Evolutionary conservation across 2,113 vertebrate genomes (phyloP), one percentile per base, ranked within the genome.

Genomic region (Maccullochella peelii): DNA sequence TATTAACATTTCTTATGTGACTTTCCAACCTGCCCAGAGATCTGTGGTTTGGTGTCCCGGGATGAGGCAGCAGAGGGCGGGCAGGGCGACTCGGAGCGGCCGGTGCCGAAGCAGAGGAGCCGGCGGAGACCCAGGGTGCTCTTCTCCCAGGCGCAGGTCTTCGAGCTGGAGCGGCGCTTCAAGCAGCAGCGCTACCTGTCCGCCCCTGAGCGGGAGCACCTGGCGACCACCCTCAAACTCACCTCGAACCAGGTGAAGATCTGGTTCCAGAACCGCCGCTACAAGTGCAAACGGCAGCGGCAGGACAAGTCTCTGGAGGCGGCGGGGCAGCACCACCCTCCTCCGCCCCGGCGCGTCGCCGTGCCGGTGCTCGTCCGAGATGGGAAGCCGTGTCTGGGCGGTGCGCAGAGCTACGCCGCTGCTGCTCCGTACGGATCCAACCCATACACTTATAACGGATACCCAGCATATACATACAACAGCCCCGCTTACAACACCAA

Each of bases 171-270:
- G 93, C 94, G 97, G 52, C 96, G 97, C 88, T 98, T 99, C 95
- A 98, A 98, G 94, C 97, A 98, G 95, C 97, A 99, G 93, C 95
- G 97, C 84, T 99, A 99, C 94, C 94, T 99, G 92, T 98, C 97
- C 25, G 97, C 97, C 3, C 97, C 97, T 2, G 97, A 99, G 92
- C 94, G 97, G 61, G 97, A 99, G 92, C 97, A 98, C 80, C 95
- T 99, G 85, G 97, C 97, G 66, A 95, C 94, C 93, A 96, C 94
- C 83, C 96, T 99, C 78, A 97, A 97, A 88, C 97, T 99, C 93
- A 98, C 97, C 66, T 99, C 97, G 27, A 98, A 97, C 65, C 97
- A 98, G 94, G 97, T 98, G 88, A 99, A 99, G 92, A 98, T 98
- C 95, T 99, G 97, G 97, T 98, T 98, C 93, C 97, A 98, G 92